Conservation (phyloP, 2,113 vertebrate genomes). For the Mesoclemmys tuberculata region DNA sequence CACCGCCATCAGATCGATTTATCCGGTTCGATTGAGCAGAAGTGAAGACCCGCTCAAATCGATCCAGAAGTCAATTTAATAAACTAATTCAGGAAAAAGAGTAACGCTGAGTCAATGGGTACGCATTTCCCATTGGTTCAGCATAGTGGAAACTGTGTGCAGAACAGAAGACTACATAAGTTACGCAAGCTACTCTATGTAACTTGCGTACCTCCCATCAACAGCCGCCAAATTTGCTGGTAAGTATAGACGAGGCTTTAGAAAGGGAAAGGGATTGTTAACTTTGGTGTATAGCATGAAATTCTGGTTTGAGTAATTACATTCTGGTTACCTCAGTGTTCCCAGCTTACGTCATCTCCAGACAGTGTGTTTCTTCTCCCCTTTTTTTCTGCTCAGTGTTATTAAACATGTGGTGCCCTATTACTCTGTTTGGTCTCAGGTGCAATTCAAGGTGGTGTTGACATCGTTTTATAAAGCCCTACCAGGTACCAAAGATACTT, state of each 20-base stretch:
- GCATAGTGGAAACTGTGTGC: no score
- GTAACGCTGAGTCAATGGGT: no score
- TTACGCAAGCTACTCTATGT: no score
- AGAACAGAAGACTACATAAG: no score
- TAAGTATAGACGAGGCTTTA: neutral
- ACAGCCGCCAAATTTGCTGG: no score
- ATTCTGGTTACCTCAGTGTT: neutral
- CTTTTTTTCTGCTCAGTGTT: neutral
- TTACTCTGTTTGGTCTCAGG: neutral
- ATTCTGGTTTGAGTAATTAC: neutral
- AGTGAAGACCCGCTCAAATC: no score
- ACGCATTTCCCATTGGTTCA: no score
- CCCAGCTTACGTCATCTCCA: neutral
- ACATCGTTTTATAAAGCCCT: neutral
- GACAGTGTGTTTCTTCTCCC: neutral
- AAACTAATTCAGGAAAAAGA: no score
- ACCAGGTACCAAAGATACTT: neutral
- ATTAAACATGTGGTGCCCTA: neutral
- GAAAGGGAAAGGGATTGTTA: neutral
- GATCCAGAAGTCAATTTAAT: no score
- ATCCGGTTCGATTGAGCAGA: no score
- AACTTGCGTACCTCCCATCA: no score
- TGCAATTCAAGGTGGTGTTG: neutral
- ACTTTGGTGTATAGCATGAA: neutral
- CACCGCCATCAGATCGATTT: no score